Conservation (phyloP, 2,797 vertebrate species). For the Pseudocheirus occidentalis region DNA sequence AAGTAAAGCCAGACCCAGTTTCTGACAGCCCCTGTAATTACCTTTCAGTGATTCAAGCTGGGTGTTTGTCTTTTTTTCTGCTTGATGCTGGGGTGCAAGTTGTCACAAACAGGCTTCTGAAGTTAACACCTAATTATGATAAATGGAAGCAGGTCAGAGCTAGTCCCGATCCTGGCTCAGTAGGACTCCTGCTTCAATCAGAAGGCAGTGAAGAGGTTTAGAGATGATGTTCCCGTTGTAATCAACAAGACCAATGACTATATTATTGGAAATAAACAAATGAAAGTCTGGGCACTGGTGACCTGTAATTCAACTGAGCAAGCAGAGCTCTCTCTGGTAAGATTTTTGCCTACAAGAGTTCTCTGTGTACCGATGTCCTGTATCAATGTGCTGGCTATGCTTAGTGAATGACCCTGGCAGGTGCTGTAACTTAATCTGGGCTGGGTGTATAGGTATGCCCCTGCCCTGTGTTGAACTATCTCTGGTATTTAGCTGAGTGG, state of each 20-base stretch:
- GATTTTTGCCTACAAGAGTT: constrained; percentile 21
- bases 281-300: constrained; percentile 41
- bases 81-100: constrained; percentile 71
- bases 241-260: constrained; percentile 53
- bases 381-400: constrained; percentile 29
- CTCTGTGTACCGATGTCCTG: background rate
- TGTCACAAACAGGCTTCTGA: constrained; percentile 69
- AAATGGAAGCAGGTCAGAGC: constrained; percentile 69
- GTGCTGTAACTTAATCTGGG: background rate
- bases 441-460: background rate
- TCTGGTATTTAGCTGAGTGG: background rate
- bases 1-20: constrained; percentile 60
- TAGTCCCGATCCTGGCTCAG: constrained; percentile 45
- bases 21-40: constrained; percentile 80
- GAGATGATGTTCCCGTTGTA: constrained; percentile 35
- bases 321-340: constrained; percentile 61
- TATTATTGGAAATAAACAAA: constrained; percentile 79
- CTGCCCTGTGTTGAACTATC: background rate
- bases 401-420: background rate
- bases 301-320: constrained; percentile 55
- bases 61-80: constrained; percentile 82
- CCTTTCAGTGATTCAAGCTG: constrained; percentile 74
- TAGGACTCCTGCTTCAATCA: constrained; percentile 59
- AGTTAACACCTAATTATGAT: constrained; percentile 79
- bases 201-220: constrained; percentile 61